A percentile compares a stretch with the other conserved stretches of the same genome.
These are phyloP conservation scores for Neodon shergylaensis DNA, from an alignment of 2,113 vertebrate genomes.

Conservation along the genomic window DNA sequence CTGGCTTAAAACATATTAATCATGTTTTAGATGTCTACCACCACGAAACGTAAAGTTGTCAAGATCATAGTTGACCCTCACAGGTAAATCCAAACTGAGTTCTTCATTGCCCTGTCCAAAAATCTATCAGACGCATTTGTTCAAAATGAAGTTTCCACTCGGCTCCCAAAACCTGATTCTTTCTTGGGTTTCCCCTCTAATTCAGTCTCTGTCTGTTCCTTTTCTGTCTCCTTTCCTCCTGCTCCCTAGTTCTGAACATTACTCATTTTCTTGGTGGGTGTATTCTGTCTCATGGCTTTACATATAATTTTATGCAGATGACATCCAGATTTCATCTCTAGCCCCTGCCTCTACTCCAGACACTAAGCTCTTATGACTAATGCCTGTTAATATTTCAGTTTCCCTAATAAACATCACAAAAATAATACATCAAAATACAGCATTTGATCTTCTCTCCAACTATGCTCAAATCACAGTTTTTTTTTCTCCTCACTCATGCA, in stretches of 20 bases:
- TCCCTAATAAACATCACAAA: slow-evolving; percentile 7
- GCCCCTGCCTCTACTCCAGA: background rate
- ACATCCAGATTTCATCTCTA: background rate
- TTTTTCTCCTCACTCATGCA: background rate
- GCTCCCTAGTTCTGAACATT: background rate
- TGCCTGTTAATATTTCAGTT: background rate
- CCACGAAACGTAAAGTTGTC: background rate
- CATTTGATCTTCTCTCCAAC: background rate
- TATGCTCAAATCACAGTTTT: background rate
- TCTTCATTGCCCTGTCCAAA: background rate
- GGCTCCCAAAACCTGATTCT: background rate
- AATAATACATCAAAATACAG: background rate
- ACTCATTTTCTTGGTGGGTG: background rate
- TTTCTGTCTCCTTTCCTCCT: background rate
- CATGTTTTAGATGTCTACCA: background rate
- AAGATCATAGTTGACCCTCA: background rate
- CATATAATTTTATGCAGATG: background rate
- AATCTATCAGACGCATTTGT: background rate
- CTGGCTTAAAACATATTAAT: background rate
- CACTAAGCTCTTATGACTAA: background rate
- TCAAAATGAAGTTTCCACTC: background rate
- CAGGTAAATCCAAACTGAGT: background rate
- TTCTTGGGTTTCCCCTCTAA: background rate
- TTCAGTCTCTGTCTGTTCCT: background rate
- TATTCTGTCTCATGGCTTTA: background rate